phyloP scores from a whole-genome alignment of 1,140 invertebrate species.

The Drosophila bocqueti region DNA sequence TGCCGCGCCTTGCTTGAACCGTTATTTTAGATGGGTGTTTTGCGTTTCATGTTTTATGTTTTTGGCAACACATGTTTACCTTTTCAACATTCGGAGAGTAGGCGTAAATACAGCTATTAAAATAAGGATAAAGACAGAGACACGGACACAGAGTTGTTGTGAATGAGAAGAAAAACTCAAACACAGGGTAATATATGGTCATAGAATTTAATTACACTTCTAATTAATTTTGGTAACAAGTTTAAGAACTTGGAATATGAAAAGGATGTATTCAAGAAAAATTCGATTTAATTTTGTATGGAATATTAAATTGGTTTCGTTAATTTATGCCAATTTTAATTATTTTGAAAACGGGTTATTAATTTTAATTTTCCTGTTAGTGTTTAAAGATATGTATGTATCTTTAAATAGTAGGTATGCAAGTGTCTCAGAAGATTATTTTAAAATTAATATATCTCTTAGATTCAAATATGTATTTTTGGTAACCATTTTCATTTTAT shows the following conservation, averaged over 20 bases:
- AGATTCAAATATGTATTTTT: no score
- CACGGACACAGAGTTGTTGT: conserved; percentile 1
- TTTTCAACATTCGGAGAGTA: conserved; percentile 23
- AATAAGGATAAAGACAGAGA: background rate
- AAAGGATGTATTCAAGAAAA: background rate
- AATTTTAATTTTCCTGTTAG: no score
- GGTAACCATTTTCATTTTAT: no score
- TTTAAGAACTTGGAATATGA: background rate
- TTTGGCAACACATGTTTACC: conserved; percentile 59
- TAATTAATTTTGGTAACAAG: background rate
- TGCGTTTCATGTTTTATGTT: conserved; percentile 33
- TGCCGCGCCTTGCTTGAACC: conserved; percentile 60
- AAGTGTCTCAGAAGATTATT: no score
- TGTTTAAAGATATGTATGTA: no score
- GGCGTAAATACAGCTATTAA: conserved; percentile 12
- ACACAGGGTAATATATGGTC: background rate
- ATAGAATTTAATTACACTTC: background rate
- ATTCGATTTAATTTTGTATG: background rate
- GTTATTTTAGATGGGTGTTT: conserved; percentile 27
- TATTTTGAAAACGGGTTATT: background rate
- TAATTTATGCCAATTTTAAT: background rate
- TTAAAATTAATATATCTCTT: no score
- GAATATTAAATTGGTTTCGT: background rate
- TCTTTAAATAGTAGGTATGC: no score
- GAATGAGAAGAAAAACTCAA: conserved; percentile 9